Evolutionary conservation across 2,888 invertebrate species (phyloP), one percentile per base, ranked within the genome.

Genomic region (Euplexia lucipara): DNA sequence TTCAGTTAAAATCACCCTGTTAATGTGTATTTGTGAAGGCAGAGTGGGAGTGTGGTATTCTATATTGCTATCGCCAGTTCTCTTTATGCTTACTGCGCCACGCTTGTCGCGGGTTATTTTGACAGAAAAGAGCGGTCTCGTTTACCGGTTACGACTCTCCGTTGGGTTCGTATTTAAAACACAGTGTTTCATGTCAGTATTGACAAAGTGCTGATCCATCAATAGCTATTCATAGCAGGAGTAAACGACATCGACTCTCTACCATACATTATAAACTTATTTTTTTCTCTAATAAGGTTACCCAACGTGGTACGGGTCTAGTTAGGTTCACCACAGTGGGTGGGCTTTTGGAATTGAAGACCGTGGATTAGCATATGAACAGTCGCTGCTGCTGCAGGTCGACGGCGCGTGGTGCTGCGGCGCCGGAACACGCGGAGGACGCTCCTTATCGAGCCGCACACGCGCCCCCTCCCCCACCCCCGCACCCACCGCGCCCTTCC

Each of bases 361-460:
- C 10, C 0, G 26, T 1, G 6, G 22, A 52, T 68, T 44, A 52
- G 20, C 37, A 20, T 57, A 20, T 7, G 1, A 32, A 12, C n/a
- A 16, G 45, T 5, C 39, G 20, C 22, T 42, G n/a, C 41, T 62
- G 44, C 14, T 6, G 9, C 39, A 34, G 20, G 32, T 10, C 26
- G 61, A 39, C 47, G 78, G 67, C 35, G 75, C 48, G 49, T 42
- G 74, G 67, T 61, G 78, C 42, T 69, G 59, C 57, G 65, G 47
- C 51, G 70, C 59, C 59, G 63, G 72, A 71, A 67, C 75, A 71
- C 70, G 78, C 79, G 81, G 82, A 79, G 81, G 82, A 82, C 65
- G 70, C 78, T 85, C 82, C 87, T 86, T 90, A 90, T 90, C 90
- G 91, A 89, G 87, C 89, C 86, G 85, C 71, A 81, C 86, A 81